Conservation (phyloP, 2,888 invertebrate species). For the Drosophila sordidula region DNA sequence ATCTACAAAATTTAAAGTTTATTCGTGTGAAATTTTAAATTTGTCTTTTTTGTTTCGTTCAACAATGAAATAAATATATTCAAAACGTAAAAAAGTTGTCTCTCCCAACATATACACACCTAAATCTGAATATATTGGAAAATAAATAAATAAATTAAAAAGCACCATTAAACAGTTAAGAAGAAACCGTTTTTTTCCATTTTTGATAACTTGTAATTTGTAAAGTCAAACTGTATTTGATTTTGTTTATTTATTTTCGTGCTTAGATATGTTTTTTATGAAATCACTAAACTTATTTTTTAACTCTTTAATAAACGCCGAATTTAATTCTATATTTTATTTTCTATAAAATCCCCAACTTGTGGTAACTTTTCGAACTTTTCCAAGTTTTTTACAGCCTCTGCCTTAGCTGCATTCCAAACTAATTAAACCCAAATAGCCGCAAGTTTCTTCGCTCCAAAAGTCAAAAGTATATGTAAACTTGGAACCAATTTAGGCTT, state of each 20-base stretch:
- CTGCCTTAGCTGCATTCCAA: neutral
- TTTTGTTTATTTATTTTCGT: too few species aligned
- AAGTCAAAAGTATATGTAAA: neutral
- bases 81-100: neutral
- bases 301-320: too few species aligned
- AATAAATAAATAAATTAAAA: too few species aligned
- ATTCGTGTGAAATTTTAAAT: slow-evolving; percentile 36
- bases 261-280: too few species aligned
- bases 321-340: neutral
- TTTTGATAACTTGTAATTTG: too few species aligned
- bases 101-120: neutral
- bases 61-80: neutral
- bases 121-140: too few species aligned
- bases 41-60: neutral
- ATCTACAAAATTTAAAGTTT: slow-evolving; percentile 19
- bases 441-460: neutral
- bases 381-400: neutral
- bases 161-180: too few species aligned
- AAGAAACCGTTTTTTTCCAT: too few species aligned
- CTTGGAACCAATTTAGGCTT: neutral
- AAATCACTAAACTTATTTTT: too few species aligned
- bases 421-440: neutral
- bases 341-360: too few species aligned
- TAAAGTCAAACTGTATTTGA: too few species aligned
- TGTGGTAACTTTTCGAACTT: neutral